These are phyloP conservation scores for Synanthedon vespiformis DNA, from an alignment of 2,888 invertebrate genomes.

Conservation along the genomic window DNA sequence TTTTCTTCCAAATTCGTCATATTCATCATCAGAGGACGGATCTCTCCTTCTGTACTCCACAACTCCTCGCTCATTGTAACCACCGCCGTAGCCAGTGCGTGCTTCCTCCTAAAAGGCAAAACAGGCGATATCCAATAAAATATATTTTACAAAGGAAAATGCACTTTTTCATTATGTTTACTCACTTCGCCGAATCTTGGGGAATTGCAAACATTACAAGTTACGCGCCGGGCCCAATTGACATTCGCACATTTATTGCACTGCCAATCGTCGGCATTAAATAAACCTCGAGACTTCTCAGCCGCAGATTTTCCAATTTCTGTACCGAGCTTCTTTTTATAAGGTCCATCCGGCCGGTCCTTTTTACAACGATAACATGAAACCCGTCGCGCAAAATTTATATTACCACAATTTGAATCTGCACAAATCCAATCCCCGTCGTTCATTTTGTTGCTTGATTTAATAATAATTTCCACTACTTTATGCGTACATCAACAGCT, in stretches of 20 bases:
- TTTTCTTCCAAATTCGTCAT: conserved; percentile 89
- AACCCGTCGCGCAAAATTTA: conserved; percentile 91
- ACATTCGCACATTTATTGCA: conserved; percentile 99
- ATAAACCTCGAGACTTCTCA: conserved; percentile 96
- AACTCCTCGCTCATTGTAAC: conserved; percentile 94
- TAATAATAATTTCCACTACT: too few relatives aligned
- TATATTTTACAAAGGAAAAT: background rate
- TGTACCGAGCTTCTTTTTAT: conserved; percentile 87
- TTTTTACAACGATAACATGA: conserved; percentile 94
- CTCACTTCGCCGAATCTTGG: conserved; percentile 96
- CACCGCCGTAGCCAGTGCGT: conserved; percentile 85
- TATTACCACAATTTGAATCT: conserved; percentile 85
- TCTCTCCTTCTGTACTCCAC: conserved; percentile 94
- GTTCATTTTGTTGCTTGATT: conserved; percentile 52
- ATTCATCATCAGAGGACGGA: conserved; percentile 93
- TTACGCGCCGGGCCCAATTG: conserved; percentile 96
- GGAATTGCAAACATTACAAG: conserved; percentile 98
- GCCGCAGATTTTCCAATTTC: conserved; percentile 99
- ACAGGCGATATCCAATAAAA: background rate
- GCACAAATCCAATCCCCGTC: conserved; percentile 76
- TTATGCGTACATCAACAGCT: too few relatives aligned
- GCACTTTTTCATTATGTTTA: conserved; percentile 4
- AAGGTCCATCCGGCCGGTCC: conserved; percentile 59
- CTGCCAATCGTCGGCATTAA: conserved; percentile 99
- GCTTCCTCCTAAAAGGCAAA: conserved; percentile 71